Conservation (phyloP, 2,888 invertebrate genomes). For the Pterostichus madidus region DNA sequence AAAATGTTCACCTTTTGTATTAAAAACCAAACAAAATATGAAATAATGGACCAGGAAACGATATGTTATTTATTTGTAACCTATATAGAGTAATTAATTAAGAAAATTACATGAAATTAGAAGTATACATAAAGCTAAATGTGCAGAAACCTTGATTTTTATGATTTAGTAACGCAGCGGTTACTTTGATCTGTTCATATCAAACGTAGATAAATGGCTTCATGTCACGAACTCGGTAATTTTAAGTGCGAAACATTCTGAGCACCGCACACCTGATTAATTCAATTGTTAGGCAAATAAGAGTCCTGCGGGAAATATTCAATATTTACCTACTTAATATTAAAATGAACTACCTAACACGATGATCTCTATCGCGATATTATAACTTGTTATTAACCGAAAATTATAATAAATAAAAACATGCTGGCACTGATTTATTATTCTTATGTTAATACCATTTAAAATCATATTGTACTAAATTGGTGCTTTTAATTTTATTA, state of each 20-base stretch:
- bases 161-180: slow-evolving; percentile 38
- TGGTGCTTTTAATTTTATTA: too few species aligned
- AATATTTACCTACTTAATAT: slow-evolving; percentile 39
- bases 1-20: too few species aligned
- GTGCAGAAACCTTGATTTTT: slow-evolving; percentile 27
- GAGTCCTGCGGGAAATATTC: slow-evolving; percentile 23
- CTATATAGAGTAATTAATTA: slow-evolving; percentile 20
- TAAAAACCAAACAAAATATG: too few species aligned
- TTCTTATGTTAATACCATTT: neutral
- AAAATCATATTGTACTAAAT: too few species aligned
- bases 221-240: slow-evolving; percentile 60
- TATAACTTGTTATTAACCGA: slow-evolving; percentile 13
- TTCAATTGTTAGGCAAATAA: slow-evolving; percentile 56
- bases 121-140: neutral
- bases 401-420: slow-evolving; percentile 26
- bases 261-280: slow-evolving; percentile 46
- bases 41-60: too few species aligned
- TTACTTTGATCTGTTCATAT: slow-evolving; percentile 63
- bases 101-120: neutral
- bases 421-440: neutral
- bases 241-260: slow-evolving; percentile 57
- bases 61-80: too few species aligned
- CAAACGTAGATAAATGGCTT: slow-evolving; percentile 60
- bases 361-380: slow-evolving; percentile 3
- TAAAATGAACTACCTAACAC: neutral